Percentiles rank a stretch among this genome's conserved stretches.
These are phyloP conservation scores for Doryteuthis pealeii DNA, from an alignment of 1,140 invertebrate species.

Conservation along the genomic window DNA sequence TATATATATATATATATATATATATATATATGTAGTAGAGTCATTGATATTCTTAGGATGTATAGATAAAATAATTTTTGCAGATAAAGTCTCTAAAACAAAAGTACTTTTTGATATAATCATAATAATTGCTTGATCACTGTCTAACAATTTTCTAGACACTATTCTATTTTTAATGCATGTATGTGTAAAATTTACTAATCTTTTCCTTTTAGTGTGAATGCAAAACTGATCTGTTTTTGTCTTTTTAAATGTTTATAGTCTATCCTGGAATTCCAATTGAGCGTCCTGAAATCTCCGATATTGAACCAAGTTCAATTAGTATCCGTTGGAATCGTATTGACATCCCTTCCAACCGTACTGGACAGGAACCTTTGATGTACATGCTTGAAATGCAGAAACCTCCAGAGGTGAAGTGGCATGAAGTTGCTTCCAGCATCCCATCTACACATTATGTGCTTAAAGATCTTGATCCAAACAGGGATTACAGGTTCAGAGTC, in stretches of 20 bases:
- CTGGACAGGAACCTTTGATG: slow-evolving; percentile 37
- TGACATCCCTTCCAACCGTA: slow-evolving; percentile 41
- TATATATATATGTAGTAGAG: no score
- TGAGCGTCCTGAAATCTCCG: slow-evolving; percentile 41
- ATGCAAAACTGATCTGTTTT: no score
- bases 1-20: no score
- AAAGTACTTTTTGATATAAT: no score
- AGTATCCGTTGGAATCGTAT: slow-evolving; percentile 46
- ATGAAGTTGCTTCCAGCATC: slow-evolving; percentile 43
- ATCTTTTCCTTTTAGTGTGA: no score
- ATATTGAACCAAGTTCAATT: slow-evolving; percentile 42
- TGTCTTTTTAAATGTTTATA: slow-evolving; percentile 14
- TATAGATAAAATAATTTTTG: no score
- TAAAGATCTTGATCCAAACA: slow-evolving; percentile 40
- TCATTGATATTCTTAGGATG: no score
- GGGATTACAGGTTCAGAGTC: slow-evolving; percentile 52
- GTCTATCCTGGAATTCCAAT: slow-evolving; percentile 52
- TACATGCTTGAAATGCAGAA: slow-evolving; percentile 52
- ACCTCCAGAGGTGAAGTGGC: slow-evolving; percentile 42
- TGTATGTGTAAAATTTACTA: no score
- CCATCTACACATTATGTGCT: slow-evolving; percentile 41
- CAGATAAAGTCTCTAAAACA: no score
- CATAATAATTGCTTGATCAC: no score
- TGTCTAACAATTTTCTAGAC: no score
- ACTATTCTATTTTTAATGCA: no score